Conservation (phyloP, 1,140 invertebrate genomes). For the Sycobia sp. region DNA sequence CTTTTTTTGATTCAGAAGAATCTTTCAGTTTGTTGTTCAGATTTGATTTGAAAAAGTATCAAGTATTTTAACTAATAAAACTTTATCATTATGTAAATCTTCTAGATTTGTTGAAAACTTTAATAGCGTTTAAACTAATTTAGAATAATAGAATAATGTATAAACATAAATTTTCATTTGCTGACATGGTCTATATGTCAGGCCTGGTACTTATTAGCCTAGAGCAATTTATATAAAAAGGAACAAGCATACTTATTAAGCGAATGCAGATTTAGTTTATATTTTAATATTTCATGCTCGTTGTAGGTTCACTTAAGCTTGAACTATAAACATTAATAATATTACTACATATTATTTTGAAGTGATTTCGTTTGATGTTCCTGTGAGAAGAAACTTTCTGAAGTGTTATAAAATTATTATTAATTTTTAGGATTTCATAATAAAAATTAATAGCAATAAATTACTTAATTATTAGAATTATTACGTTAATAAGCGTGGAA, state of each 20-base stretch:
- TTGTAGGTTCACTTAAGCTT: background rate
- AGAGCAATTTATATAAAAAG: conserved; percentile 1
- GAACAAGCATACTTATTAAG: conserved; percentile 27
- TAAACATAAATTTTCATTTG: too few species aligned
- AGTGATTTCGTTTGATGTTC: conserved; percentile 23
- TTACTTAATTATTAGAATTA: background rate
- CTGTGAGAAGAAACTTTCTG: conserved; percentile 6
- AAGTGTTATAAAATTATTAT: conserved; percentile 5
- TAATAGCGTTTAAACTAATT: too few species aligned
- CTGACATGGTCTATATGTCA: too few species aligned
- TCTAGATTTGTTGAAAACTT: too few species aligned
- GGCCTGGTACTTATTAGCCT: too few species aligned
- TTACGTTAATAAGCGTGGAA: background rate
- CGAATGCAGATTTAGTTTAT: conserved; percentile 15
- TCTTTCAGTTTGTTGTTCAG: too few species aligned
- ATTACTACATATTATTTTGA: conserved; percentile 24
- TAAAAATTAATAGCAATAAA: conserved; percentile 16
- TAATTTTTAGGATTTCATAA: conserved; percentile 15
- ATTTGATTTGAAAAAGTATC: too few species aligned
- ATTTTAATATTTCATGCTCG: conserved; percentile 20
- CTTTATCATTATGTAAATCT: too few species aligned
- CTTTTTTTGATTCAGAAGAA: too few species aligned
- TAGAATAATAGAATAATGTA: too few species aligned
- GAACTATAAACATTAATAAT: conserved; percentile 1
- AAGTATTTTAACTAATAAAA: too few species aligned